Evolutionary conservation across 1,140 invertebrate genomes (phyloP), one percentile per base, ranked within the genome.

Genomic region (Lasioglossum albipes): DNA sequence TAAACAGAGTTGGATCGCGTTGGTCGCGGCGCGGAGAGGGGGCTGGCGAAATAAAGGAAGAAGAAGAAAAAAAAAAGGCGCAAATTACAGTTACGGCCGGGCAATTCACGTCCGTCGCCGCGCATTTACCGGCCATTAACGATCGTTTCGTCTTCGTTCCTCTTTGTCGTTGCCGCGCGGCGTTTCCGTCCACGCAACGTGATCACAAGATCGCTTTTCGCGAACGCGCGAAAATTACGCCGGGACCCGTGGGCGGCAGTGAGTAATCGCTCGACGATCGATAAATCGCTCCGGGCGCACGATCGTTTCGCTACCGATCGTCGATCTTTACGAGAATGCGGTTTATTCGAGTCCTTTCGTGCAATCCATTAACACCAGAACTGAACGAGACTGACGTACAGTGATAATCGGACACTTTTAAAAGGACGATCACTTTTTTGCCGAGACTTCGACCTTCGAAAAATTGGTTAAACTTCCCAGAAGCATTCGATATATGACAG

Each of bases 71-170:
- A 82, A 81, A 85, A 89, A 87, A 88, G 82, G 70, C 71, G 81
- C 75, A 86, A 89, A 86, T 89, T 89, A 84, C 80, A 71, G 75
- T 61, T 79, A 82, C 75, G 18, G 71, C 73, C 70, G 70, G 82
- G 71, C 78, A 84, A 86, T 89, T 89, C 81, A 69, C 82, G 88
- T 89, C 70, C 80, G 87, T 87, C 79, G 84, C 52, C 52, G 2
- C 41, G 81, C 79, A 27, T 82, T 89, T 86, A 84, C 82, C 68
- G 81, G 76, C 31, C 79, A 89, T 88, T 89, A 89, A 84, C 81
- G 77, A 65, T 67, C 70, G 45, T 71, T 59, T 65, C 66, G 70
- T 84, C 87, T 88, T 62, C 82, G 82, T 61, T 45, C 41, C 52
- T 70, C 81, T 77, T 31, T 13, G 57, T 36, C 27, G 59, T 61